Evolutionary conservation across 2,888 invertebrate species (phyloP).

Genomic region (Lithodes maja): DNA sequence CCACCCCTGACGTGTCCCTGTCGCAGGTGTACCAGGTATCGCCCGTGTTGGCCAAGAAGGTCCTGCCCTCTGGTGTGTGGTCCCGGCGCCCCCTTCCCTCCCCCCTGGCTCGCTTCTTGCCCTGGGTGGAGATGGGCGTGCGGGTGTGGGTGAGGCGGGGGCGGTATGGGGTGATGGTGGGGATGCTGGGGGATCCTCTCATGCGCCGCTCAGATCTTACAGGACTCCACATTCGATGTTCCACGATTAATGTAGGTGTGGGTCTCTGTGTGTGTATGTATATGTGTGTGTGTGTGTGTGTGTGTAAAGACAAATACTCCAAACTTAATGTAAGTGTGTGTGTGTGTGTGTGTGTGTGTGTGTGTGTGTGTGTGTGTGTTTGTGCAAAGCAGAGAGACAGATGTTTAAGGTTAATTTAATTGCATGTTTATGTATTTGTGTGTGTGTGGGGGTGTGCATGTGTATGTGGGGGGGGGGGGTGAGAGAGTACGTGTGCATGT

Average conservation of each 20-base stretch:
- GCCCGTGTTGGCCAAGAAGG: conserved; percentile 9
- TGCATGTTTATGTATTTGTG: background rate
- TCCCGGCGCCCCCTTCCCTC: background rate
- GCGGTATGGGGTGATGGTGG: conserved; percentile 23
- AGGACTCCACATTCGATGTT: conserved; percentile 35
- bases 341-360: background rate
- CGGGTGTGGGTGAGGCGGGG: conserved; percentile 7
- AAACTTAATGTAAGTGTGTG: background rate
- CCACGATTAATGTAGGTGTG: conserved; percentile 32
- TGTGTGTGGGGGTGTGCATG: background rate
- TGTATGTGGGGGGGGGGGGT: background rate
- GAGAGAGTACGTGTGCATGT: background rate
- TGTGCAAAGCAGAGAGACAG: background rate
- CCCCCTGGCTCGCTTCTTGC: background rate
- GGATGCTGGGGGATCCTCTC: conserved; percentile 23
- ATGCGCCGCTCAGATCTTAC: conserved; percentile 32
- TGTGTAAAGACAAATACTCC: background rate
- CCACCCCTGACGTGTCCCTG: background rate
- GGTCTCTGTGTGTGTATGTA: background rate
- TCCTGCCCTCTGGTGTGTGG: conserved; percentile 12
- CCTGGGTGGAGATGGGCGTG: background rate
- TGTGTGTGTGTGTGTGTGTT: background rate
- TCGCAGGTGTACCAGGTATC: conserved; percentile 29
- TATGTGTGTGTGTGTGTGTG: background rate
- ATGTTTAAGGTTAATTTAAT: too few species aligned